Conservation (phyloP, 2,797 vertebrate species). For the Lophius americanus region DNA sequence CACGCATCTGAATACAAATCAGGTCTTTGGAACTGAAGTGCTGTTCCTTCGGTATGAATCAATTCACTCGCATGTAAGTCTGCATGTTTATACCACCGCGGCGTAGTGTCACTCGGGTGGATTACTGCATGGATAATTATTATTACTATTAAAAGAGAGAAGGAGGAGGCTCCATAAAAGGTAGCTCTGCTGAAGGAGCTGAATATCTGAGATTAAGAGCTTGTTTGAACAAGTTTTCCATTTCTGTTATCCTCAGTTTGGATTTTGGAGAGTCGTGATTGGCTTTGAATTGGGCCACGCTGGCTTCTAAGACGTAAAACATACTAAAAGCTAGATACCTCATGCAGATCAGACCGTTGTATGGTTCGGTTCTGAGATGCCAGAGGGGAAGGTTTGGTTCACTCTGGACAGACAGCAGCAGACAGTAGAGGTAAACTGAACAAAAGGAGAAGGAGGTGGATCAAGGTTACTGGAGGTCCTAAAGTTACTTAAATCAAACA, state of each 20-base stretch:
- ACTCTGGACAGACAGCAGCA: no score
- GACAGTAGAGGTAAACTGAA: no score
- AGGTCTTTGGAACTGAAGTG: slow-evolving; percentile 47
- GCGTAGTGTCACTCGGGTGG: slow-evolving; percentile 32
- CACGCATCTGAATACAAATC: slow-evolving; percentile 73
- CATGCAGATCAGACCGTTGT: no score
- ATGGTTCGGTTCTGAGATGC: no score
- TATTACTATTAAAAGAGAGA: not conserved
- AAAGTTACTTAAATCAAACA: not conserved
- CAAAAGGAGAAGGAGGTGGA: not conserved
- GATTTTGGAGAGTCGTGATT: slow-evolving; percentile 32
- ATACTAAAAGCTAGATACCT: not conserved
- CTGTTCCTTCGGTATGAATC: slow-evolving; percentile 46
- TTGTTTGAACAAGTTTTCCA: slow-evolving; percentile 30
- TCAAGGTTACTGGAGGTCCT: not conserved
- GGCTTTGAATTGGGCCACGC: slow-evolving; percentile 14
- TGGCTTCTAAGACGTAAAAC: slow-evolving; percentile 25
- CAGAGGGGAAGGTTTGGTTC: no score
- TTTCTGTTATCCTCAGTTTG: slow-evolving; percentile 35
- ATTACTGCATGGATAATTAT: slow-evolving; percentile 39
- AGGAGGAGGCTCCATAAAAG: no score
- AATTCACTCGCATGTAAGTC: slow-evolving; percentile 48
- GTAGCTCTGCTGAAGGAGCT: no score
- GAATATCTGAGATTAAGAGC: slow-evolving; percentile 18
- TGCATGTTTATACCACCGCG: slow-evolving; percentile 40